These are phyloP conservation scores for Pungitius pungitius DNA, from an alignment of 2,113 vertebrate species.

Conservation along the genomic window DNA sequence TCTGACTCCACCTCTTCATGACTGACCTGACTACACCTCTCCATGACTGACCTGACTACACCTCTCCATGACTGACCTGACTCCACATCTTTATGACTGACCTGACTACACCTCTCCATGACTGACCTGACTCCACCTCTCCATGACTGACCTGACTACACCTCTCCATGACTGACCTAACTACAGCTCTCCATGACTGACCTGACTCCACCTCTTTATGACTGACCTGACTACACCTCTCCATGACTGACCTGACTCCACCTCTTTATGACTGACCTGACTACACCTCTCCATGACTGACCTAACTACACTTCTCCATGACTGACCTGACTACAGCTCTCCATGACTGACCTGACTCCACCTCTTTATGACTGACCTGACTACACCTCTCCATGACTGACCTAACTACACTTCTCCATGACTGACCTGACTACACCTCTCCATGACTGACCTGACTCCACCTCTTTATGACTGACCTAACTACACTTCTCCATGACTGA, in stretches of 20 bases:
- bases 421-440: constrained; percentile 18
- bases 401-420: constrained; percentile 25
- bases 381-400: constrained; percentile 39
- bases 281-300: constrained; percentile 34
- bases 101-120: too few relatives aligned
- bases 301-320: constrained; percentile 25
- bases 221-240: too few relatives aligned
- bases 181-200: too few relatives aligned
- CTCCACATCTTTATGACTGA: too few relatives aligned
- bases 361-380: constrained; percentile 46
- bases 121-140: too few relatives aligned
- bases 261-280: constrained; percentile 17
- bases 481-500: constrained; percentile 33
- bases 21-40: too few relatives aligned
- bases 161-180: too few relatives aligned
- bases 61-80: too few relatives aligned
- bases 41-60: too few relatives aligned
- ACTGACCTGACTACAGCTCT: constrained; percentile 18
- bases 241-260: background rate
- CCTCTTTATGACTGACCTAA: constrained; percentile 28
- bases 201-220: too few relatives aligned
- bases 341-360: constrained; percentile 48
- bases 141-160: too few relatives aligned
- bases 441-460: constrained; percentile 49
- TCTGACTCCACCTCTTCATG: too few relatives aligned